phyloP scores from a whole-genome alignment of 23 tunicate species.

The Ascidia mentula region DNA sequence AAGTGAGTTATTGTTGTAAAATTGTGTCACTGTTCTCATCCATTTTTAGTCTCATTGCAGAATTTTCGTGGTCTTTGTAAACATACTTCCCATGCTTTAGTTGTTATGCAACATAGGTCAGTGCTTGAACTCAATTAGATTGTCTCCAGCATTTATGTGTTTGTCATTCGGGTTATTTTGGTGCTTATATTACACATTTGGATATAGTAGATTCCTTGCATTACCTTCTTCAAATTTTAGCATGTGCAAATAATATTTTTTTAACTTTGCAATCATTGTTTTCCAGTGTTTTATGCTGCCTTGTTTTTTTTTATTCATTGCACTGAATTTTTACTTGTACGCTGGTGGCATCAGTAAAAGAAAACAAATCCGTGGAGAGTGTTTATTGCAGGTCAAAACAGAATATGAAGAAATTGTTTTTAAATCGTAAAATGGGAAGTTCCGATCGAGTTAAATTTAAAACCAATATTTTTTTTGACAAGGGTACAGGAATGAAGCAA shows the following conservation, averaged over 20 bases:
- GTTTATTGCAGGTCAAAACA: background rate
- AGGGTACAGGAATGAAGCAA: background rate
- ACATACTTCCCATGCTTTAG: too few species aligned
- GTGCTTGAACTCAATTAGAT: too few species aligned
- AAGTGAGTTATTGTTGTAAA: too few species aligned
- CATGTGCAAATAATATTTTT: slow-evolving; percentile 6
- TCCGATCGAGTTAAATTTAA: background rate
- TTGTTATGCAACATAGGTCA: too few species aligned
- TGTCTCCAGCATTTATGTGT: too few species aligned
- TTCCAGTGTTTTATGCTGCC: background rate
- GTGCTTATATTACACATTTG: too few species aligned
- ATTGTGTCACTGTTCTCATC: too few species aligned
- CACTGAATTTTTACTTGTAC: background rate
- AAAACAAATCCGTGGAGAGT: background rate
- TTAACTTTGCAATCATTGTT: background rate
- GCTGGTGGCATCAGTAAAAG: background rate
- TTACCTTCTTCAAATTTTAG: background rate
- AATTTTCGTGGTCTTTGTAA: too few species aligned
- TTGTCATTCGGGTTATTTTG: too few species aligned
- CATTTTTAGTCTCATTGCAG: too few species aligned
- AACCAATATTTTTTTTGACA: background rate
- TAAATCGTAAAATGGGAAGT: background rate
- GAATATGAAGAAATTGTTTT: background rate
- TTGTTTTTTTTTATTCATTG: background rate
- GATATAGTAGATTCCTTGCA: too few species aligned